Conservation (phyloP, 2,888 invertebrate genomes). For the Zonitis immaculata region DNA sequence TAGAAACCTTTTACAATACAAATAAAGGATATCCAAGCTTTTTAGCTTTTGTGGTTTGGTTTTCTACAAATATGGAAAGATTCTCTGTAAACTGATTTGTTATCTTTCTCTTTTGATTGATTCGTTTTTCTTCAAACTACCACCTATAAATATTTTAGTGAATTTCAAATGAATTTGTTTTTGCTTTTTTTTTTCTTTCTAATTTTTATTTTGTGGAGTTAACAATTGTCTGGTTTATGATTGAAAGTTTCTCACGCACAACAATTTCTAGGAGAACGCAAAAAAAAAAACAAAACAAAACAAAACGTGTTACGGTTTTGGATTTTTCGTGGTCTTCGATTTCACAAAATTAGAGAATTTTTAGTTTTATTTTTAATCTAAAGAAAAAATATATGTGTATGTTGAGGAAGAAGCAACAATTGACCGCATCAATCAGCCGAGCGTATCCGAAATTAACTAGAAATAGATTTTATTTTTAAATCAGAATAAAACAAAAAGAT, state of each 20-base stretch:
- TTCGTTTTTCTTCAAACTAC: too few species aligned
- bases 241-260: too few species aligned
- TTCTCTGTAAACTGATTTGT: neutral
- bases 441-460: neutral
- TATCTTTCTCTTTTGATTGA: neutral
- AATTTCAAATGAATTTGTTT: too few species aligned
- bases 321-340: neutral
- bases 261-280: too few species aligned
- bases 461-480: neutral
- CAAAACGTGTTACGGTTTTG: neutral
- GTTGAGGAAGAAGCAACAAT: neutral
- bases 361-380: neutral
- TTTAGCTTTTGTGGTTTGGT: neutral
- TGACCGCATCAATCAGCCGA: slow-evolving; percentile 1
- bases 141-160: too few species aligned
- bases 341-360: neutral
- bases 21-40: neutral
- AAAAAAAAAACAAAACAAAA: neutral
- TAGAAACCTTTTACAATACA: neutral
- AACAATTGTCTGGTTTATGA: too few species aligned
- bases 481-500: neutral
- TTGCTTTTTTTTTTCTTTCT: too few species aligned
- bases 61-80: neutral
- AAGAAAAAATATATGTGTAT: neutral
- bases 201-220: too few species aligned